Percentiles rank a stretch among this genome's conserved stretches.
Conservation (phyloP, 2,113 vertebrate species). For the Alethe castanea region DNA sequence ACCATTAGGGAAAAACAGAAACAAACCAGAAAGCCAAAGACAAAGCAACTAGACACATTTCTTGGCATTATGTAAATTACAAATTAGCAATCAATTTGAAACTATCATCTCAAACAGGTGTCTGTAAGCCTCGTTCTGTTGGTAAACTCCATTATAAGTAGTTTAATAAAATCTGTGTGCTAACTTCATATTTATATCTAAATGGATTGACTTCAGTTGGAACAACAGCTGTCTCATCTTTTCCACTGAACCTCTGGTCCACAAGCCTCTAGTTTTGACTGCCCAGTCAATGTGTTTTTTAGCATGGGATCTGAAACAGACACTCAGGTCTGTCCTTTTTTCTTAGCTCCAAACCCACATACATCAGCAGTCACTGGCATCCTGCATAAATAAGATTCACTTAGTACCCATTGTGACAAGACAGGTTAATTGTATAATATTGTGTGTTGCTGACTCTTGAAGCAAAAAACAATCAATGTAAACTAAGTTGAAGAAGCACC, state of each 20-base stretch:
- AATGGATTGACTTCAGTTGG: background rate
- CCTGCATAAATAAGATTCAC: background rate
- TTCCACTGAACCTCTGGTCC: background rate
- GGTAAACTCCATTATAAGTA: background rate
- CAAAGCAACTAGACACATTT: background rate
- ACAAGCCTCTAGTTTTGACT: background rate
- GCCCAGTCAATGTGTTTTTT: background rate
- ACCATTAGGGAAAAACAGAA: background rate
- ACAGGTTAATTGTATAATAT: slow-evolving; percentile 23
- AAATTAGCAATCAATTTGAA: background rate
- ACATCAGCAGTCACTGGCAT: background rate
- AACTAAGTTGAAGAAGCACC: slow-evolving; percentile 26
- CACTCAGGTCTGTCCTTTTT: background rate
- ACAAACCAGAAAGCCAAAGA: background rate
- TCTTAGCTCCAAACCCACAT: background rate
- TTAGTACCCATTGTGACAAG: background rate
- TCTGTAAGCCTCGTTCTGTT: background rate
- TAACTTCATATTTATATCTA: background rate
- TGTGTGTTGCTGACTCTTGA: background rate
- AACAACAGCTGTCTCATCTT: background rate
- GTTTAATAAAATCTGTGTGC: background rate
- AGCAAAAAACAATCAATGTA: slow-evolving; percentile 35
- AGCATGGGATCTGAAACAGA: background rate
- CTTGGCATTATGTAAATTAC: background rate
- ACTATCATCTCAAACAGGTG: background rate